phyloP scores from a whole-genome alignment of 2,113 vertebrate species.

The Gorsachius goisagi region DNA sequence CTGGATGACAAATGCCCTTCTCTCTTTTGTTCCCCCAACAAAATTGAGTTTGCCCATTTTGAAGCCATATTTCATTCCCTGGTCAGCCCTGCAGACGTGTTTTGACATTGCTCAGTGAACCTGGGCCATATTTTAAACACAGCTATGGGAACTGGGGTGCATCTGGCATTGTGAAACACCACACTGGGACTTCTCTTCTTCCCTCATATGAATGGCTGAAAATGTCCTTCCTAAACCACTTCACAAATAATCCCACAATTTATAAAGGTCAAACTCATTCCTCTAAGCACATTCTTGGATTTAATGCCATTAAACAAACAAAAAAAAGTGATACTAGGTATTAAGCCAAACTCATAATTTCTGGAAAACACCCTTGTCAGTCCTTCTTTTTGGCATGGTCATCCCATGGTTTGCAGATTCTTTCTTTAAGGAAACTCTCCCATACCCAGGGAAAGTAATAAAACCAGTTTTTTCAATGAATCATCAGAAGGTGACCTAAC shows the following conservation, averaged over 20 bases:
- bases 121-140: neutral
- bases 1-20: neutral
- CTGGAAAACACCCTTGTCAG: neutral
- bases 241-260: neutral
- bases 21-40: neutral
- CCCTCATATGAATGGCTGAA: neutral
- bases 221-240: neutral
- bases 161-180: neutral
- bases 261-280: neutral
- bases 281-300: neutral
- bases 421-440: neutral
- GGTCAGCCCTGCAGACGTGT: neutral
- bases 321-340: neutral
- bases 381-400: neutral
- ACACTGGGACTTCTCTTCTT: neutral
- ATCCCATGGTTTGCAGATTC: neutral
- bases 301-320: neutral
- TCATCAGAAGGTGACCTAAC: neutral
- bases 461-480: conserved; percentile 35
- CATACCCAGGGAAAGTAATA: conserved; percentile 1
- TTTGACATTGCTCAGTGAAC: neutral
- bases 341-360: neutral
- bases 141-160: neutral
- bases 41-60: neutral
- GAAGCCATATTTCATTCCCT: neutral